Conservation (phyloP, 2,113 vertebrate genomes). For the Glaucidium brasilianum region DNA sequence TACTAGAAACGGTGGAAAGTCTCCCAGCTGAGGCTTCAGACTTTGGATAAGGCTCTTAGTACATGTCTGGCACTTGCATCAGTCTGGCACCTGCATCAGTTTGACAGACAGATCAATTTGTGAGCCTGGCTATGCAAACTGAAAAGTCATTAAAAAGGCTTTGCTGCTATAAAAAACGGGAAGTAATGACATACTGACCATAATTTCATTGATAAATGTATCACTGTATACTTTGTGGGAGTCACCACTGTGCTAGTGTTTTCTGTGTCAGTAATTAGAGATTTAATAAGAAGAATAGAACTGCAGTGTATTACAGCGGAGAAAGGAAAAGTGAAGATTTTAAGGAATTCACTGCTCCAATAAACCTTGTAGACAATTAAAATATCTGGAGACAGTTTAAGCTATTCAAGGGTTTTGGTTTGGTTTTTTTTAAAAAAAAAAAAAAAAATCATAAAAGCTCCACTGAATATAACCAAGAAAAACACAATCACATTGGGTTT, state of each 20-base stretch:
- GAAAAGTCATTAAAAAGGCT: constrained; percentile 3
- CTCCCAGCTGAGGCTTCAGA: constrained; percentile 21
- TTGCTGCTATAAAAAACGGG: background rate
- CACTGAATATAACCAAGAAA: background rate
- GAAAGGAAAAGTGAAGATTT: background rate
- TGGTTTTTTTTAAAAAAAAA: background rate
- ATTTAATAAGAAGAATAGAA: background rate
- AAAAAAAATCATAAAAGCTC: fast-evolving
- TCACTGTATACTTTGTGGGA: background rate
- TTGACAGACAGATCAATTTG: constrained; percentile 55
- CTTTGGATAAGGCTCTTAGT: constrained; percentile 10
- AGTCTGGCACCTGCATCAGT: constrained; percentile 36
- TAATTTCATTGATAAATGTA: background rate
- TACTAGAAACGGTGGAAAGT: background rate
- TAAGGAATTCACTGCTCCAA: background rate
- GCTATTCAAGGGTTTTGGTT: background rate
- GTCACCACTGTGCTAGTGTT: background rate
- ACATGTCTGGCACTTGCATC: constrained; percentile 29
- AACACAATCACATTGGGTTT: background rate
- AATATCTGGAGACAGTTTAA: background rate
- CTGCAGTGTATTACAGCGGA: background rate
- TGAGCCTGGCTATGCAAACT: constrained; percentile 28
- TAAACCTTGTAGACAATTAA: background rate
- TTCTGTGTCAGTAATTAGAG: background rate
- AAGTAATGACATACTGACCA: background rate